Evolutionary conservation across 1,140 invertebrate genomes (phyloP), one percentile per base, ranked within the genome.

Genomic region (Lepidurus apus): DNA sequence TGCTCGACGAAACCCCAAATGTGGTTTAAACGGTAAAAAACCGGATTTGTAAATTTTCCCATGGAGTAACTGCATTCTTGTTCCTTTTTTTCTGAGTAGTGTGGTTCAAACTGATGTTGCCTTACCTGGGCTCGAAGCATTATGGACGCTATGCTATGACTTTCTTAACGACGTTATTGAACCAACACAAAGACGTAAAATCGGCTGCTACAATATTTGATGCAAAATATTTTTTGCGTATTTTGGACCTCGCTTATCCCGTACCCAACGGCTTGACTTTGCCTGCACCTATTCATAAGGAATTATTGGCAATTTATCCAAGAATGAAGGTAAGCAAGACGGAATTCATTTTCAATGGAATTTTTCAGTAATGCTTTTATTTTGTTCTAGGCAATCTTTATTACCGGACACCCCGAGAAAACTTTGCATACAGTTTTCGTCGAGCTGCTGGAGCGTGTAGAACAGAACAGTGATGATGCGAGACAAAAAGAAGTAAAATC

Each of bases 11-110:
- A 77, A 77, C 43, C 75, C 75, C 34, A 77, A 44, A 24, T 34
- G 43, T 44, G 75, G 75, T 24, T 26, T 77, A 21, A 65, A 65
- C 21, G 53, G 53, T 65, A 65, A 65, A 65, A 65, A n/a, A n/a
- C 17, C 21, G 17, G 53, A n/a, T n/a, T 7, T 7, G 4, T 13
- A 65, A n/a, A 9, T n/a, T 65, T 65, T 13, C 13, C 21, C 9
- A 21, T 7, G 53, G 21, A 34, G 34, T 34, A 34, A 34, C 34
- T 34, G 34, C 34, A 34, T 34, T 34, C 4, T 17, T 21, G 8
- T 6, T 65, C 1, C 6, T n/a, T 17, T 2, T 7, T 65, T 65
- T 65, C 53, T 21, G 13, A 11, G 45, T 17, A 65, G 53, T 65
- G 17, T 65, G 53, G 53, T 65, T 65, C 21, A 65, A 65, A 21